These are phyloP conservation scores for Hemiscyllium ocellatum DNA, from an alignment of 2,113 vertebrate genomes.

Conservation along the genomic window DNA sequence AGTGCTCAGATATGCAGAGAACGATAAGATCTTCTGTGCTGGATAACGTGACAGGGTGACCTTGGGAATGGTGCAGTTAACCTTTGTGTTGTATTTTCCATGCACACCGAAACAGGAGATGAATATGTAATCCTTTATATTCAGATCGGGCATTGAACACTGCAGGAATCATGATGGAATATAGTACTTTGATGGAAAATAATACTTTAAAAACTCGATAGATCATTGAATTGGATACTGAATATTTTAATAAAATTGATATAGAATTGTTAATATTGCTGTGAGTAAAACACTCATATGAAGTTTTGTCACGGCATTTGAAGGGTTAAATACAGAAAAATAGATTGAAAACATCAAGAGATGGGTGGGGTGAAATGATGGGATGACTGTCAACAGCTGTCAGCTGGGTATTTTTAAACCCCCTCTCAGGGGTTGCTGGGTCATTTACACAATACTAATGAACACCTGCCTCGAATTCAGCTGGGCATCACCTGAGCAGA, in stretches of 20 bases:
- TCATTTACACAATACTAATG: not conserved
- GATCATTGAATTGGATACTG: not conserved
- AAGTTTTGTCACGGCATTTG: not conserved
- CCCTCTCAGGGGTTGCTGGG: constrained; percentile 16
- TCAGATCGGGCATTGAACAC: not conserved
- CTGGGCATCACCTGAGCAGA: not conserved
- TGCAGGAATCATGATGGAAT: not conserved
- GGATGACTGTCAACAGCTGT: not conserved
- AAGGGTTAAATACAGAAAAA: not conserved
- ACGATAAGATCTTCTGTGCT: not conserved
- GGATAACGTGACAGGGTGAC: not conserved
- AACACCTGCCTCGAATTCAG: constrained; percentile 19
- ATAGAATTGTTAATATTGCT: not conserved
- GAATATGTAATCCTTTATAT: not conserved
- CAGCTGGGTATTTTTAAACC: not conserved
- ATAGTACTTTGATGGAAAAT: not conserved
- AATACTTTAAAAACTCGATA: not conserved
- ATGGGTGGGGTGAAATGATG: not conserved
- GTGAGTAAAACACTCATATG: not conserved
- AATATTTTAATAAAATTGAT: not conserved
- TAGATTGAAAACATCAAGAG: no score
- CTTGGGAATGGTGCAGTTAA: not conserved
- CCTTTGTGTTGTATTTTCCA: not conserved
- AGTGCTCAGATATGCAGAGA: not conserved
- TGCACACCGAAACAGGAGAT: not conserved